Evolutionary conservation across 2,888 invertebrate species (phyloP), one percentile per base, ranked within the genome.

Genomic region (Octonoba sinensis): DNA sequence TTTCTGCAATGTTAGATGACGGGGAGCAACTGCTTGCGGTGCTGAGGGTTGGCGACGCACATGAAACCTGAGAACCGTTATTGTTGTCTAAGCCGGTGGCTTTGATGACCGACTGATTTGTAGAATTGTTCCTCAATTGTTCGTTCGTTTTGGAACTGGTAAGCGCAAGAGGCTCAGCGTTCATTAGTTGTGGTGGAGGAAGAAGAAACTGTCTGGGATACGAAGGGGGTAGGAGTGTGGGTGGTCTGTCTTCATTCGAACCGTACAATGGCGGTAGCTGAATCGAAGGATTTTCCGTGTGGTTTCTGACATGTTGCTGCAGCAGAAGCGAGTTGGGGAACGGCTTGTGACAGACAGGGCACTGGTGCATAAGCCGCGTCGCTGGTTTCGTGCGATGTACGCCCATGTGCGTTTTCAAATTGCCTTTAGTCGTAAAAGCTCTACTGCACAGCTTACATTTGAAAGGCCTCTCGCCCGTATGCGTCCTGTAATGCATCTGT

Each of bases 391-490:
- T 95, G 85, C 97, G 92, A 90, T 99, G 98, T 47, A 99, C 98
- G 76, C 97, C 97, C 98, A 99, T 99, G 91, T 99, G 99, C 13
- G 99, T 99, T 90, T 99, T 99, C 86, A 99, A 91, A 90, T 99
- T 99, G 71, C 99, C 99, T 77, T 99, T 99, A 65, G 99, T 99
- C 76, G 99, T 99, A 90, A 99, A 99, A 56, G 98, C 95, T 62
- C 97, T 92, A 51, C 97, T 96, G 89, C 99, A 99, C 84, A 98
- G 94, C 90, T 96, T 96, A 89, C 99, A 99, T 87, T 95, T 94
- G 89, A 96, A 99, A 8, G 99, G 98, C 76, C 98, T 91, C 89
- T 97, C 96, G 73, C 97, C 97, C 0, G 97, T 97, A 89, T 97
- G 97, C 64, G 96, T 97, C 85, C 97, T 91, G 89, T 97, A 97